Percentiles rank a stretch among this genome's conserved stretches.
Evolutionary conservation across 2,113 vertebrate species (phyloP).

Genomic region (Aleadryas rufinucha): DNA sequence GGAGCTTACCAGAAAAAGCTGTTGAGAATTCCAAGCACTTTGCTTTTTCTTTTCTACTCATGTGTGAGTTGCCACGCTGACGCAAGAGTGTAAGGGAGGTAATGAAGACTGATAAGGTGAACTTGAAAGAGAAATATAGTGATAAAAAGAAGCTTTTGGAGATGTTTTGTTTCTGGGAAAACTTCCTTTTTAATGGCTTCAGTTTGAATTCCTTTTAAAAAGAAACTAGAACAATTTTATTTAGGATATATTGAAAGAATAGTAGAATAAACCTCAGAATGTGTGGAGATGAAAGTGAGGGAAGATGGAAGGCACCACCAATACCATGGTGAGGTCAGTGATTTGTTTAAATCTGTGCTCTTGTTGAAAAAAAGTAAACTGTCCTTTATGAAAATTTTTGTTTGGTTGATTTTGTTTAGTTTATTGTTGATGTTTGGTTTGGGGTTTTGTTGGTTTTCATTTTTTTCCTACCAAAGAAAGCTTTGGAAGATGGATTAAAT

Average conservation of each 20-base stretch:
- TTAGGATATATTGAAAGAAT: not conserved
- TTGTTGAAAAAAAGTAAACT: not conserved
- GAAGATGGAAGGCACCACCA: not conserved
- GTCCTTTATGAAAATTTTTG: not conserved
- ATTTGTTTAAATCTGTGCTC: not conserved
- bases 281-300: not conserved
- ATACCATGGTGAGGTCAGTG: not conserved
- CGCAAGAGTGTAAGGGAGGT: not conserved
- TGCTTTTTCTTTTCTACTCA: not conserved
- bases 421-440: not conserved
- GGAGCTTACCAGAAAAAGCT: not conserved
- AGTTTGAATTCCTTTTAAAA: not conserved
- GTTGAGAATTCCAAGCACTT: constrained; percentile 3
- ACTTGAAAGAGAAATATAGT: not conserved
- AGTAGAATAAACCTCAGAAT: not conserved
- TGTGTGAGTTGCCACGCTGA: not conserved
- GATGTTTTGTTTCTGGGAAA: not conserved
- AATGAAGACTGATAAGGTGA: not conserved
- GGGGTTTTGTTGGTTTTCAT: not conserved
- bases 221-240: not conserved
- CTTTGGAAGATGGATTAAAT: not conserved
- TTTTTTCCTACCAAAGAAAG: not conserved
- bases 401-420: not conserved
- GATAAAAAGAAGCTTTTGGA: not conserved
- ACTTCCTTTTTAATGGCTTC: not conserved